phyloP scores from a whole-genome alignment of 2,113 vertebrate genomes.

The Ahaetulla prasina region DNA sequence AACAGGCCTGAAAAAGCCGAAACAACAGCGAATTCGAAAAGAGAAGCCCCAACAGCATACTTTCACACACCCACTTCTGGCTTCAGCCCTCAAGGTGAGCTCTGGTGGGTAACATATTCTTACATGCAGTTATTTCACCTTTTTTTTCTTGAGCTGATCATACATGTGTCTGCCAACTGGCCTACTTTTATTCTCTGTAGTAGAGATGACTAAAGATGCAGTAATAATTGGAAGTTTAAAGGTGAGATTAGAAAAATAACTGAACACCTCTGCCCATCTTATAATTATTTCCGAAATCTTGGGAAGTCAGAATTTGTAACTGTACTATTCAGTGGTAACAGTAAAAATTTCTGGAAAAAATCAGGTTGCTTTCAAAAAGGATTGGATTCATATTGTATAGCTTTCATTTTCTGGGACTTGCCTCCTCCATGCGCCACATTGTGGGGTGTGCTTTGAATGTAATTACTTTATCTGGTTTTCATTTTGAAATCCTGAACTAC shows the following conservation, averaged over 20 bases:
- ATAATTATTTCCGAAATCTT: neutral
- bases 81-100: constrained; percentile 83
- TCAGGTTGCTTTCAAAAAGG: neutral
- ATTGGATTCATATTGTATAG: neutral
- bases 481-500: neutral
- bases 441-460: neutral
- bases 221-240: neutral
- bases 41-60: constrained; percentile 79
- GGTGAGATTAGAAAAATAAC: neutral
- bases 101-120: neutral
- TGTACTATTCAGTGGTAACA: neutral
- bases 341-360: neutral
- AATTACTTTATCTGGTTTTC: neutral
- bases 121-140: neutral
- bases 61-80: constrained; percentile 83
- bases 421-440: neutral
- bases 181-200: neutral
- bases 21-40: constrained; percentile 71
- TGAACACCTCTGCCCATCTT: neutral
- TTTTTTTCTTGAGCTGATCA: neutral
- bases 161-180: neutral
- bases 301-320: neutral
- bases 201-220: neutral
- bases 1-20: constrained; percentile 72
- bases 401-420: neutral